These are phyloP conservation scores for Scaptomyza polygonia DNA, from an alignment of 2,888 invertebrate genomes.

Conservation along the genomic window DNA sequence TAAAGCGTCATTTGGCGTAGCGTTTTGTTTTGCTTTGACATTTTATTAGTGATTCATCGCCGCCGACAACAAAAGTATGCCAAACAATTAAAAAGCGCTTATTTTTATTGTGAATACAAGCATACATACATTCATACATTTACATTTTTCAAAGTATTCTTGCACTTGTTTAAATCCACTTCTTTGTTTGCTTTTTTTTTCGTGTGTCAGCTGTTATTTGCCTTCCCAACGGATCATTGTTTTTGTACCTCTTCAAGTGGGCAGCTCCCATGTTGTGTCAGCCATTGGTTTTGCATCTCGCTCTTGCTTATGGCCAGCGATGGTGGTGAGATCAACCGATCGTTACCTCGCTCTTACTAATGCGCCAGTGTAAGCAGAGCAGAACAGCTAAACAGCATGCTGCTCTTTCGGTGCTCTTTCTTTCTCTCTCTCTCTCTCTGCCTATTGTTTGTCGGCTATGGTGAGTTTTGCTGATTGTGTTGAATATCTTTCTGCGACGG, in stretches of 20 bases:
- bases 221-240: constrained; percentile 22
- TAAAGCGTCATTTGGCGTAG: constrained; percentile 47
- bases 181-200: background rate
- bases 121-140: constrained; percentile 17
- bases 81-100: constrained; percentile 72
- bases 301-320: constrained; percentile 42
- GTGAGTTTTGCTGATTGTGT: constrained; percentile 47
- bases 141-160: background rate
- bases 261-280: constrained; percentile 58
- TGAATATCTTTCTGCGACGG: constrained; percentile 17
- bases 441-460: constrained; percentile 28
- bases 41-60: constrained; percentile 59
- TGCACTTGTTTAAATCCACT: constrained; percentile 17
- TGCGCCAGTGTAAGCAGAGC: constrained; percentile 24
- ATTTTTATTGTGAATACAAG: constrained; percentile 49
- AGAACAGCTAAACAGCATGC: constrained; percentile 45
- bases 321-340: constrained; percentile 48
- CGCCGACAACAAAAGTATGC: constrained; percentile 44
- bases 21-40: constrained; percentile 54
- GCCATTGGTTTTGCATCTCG: constrained; percentile 80
- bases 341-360: constrained; percentile 58
- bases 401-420: background rate
- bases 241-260: constrained; percentile 52
- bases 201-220: constrained; percentile 2
- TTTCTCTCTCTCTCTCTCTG: constrained; percentile 24